Evolutionary conservation across 2,888 invertebrate species (phyloP), one percentile per base, ranked within the genome.

Genomic region (Petrolisthes manimaculis): DNA sequence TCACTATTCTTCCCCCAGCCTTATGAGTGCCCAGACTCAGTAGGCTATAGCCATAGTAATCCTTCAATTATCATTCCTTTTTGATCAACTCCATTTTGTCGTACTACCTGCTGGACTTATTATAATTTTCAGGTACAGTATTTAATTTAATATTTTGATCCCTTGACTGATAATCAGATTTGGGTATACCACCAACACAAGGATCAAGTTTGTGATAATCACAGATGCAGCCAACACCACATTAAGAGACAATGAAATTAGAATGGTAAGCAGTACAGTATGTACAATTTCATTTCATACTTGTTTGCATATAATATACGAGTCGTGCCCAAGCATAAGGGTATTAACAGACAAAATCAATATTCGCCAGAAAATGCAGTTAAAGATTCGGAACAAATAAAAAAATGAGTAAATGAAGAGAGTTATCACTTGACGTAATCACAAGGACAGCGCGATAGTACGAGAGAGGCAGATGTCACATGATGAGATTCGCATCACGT

Each of bases 101-200:
- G 21, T 24, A 2, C 37, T 37, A 37, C 37, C 37, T 37, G 37
- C 37, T 37, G 37, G 37, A 0, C 24, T 75, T 24, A 69, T 75
- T 24, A 69, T 18, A 6, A 69, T 69, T n/a, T 69, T 69, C 69
- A 69, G n/a, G n/a, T 53, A 12, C 37, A 54, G 24, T n/a, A n/a
- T n/a, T n/a, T n/a, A n/a, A n/a, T n/a, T n/a, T n/a, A 37, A 37
- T 37, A 37, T 37, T 37, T 37, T 37, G 37, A 1, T 37, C 37
- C 37, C 37, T 37, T 37, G 37, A 37, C 37, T 37, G 37, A 37
- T 37, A 37, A 69, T 18, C 79, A 89, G 87, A 5, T 91, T 87
- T 94, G 99, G 99, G 0, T 99, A 98, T 93, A 97, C 98, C 9
- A 98, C 98, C n/a, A 99, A 98, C 92, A 98, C 98, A 0, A 97